Evolutionary conservation across 2,888 invertebrate species (phyloP).

Genomic region (Drosophila prolongata): DNA sequence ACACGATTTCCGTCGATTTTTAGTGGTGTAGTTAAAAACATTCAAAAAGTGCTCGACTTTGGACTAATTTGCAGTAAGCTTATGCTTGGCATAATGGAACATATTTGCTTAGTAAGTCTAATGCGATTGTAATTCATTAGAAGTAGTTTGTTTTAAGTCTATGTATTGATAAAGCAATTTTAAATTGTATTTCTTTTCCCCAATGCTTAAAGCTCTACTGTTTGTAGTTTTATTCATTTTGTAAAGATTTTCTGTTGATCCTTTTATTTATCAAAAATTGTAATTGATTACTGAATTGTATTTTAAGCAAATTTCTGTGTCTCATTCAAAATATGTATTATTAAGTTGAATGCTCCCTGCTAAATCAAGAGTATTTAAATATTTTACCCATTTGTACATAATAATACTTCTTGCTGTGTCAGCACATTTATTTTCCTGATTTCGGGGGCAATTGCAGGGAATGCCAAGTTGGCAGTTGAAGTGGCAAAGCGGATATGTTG

Average conservation of each 20-base stretch:
- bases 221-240: too few relatives aligned
- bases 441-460: slow-evolving; percentile 1
- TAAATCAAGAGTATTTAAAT: too few relatives aligned
- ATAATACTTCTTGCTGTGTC: background rate
- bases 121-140: background rate
- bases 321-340: too few relatives aligned
- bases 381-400: too few relatives aligned
- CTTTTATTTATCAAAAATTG: too few relatives aligned
- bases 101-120: background rate
- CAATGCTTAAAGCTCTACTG: too few relatives aligned
- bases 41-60: background rate
- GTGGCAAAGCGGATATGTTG: slow-evolving; percentile 64
- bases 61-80: background rate
- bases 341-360: too few relatives aligned
- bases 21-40: background rate
- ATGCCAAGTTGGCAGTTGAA: slow-evolving; percentile 21
- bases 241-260: too few relatives aligned
- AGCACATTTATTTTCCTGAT: background rate
- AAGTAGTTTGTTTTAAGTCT: background rate
- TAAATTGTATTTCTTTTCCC: too few relatives aligned
- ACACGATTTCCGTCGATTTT: background rate
- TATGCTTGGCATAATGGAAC: background rate
- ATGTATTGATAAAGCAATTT: too few relatives aligned
- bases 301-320: too few relatives aligned
- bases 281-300: too few relatives aligned